Evolutionary conservation across 2,888 invertebrate genomes (phyloP).

Genomic region (Aphelenchoides bicaudatus): DNA sequence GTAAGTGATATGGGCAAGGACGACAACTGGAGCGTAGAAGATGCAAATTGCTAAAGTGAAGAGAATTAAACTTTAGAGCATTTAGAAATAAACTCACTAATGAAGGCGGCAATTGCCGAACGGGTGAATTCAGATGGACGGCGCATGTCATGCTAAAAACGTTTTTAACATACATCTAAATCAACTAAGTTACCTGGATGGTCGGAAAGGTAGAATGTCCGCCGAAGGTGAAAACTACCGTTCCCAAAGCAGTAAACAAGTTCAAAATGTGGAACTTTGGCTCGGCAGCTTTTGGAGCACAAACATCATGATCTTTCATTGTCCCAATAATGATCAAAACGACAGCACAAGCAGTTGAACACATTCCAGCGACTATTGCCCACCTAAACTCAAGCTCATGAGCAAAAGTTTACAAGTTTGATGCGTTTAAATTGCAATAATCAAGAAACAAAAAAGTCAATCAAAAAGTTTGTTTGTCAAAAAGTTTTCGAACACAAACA

Average conservation of each 20-base stretch:
- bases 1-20: conserved; percentile 37
- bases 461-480: no score
- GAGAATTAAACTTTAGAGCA: not conserved
- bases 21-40: conserved; percentile 17
- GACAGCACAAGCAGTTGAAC: conserved; percentile 53
- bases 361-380: conserved; percentile 40
- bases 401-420: no score
- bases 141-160: conserved; percentile 37
- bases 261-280: conserved; percentile 42
- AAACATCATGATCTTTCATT: conserved; percentile 40
- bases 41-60: conserved; percentile 11
- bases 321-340: conserved; percentile 50
- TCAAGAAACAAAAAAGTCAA: no score
- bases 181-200: not conserved
- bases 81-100: not conserved
- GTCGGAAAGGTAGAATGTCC: conserved; percentile 53
- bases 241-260: conserved; percentile 55
- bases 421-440: not conserved
- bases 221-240: conserved; percentile 55
- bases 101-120: conserved; percentile 3
- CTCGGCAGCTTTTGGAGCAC: conserved; percentile 31
- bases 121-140: conserved; percentile 10
- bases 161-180: no score
- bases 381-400: conserved; percentile 14
- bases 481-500: no score